Evolutionary conservation across 1,140 invertebrate genomes (phyloP).

Genomic region (Drosophila arizonae): DNA sequence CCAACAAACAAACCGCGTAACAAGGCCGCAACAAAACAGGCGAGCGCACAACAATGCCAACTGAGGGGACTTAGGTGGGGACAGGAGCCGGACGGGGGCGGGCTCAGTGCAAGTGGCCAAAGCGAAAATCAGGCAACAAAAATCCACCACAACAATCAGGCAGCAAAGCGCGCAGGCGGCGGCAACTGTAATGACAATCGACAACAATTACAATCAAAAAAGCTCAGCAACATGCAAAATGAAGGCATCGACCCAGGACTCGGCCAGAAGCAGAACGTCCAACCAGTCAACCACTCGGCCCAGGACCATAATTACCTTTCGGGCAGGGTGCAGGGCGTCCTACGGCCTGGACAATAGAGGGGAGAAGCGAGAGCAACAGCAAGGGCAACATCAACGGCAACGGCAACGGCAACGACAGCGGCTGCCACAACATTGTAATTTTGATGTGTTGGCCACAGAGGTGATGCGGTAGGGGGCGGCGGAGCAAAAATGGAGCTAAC

Average conservation of each 20-base stretch:
- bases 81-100: background rate
- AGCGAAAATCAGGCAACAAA: constrained; percentile 67
- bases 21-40: constrained; percentile 72
- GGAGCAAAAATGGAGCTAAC: constrained; percentile 14
- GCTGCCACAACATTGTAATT: constrained; percentile 77
- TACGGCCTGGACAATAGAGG: background rate
- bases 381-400: constrained; percentile 9
- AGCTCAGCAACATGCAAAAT: constrained; percentile 64
- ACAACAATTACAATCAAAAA: constrained; percentile 81
- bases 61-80: background rate
- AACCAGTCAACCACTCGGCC: constrained; percentile 26
- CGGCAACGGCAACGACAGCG: constrained; percentile 28
- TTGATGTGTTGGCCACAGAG: constrained; percentile 49
- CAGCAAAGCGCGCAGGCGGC: constrained; percentile 34
- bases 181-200: constrained; percentile 77
- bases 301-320: constrained; percentile 74
- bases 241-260: constrained; percentile 30
- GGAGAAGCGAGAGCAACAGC: background rate
- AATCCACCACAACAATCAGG: constrained; percentile 54
- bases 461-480: background rate
- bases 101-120: background rate
- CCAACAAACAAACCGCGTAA: constrained; percentile 77
- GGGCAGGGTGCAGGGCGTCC: constrained; percentile 15
- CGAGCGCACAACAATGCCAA: constrained; percentile 58
- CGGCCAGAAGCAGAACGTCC: background rate